Evolutionary conservation across 1,140 invertebrate genomes (phyloP).

Genomic region (Zaprionus gabonicus): DNA sequence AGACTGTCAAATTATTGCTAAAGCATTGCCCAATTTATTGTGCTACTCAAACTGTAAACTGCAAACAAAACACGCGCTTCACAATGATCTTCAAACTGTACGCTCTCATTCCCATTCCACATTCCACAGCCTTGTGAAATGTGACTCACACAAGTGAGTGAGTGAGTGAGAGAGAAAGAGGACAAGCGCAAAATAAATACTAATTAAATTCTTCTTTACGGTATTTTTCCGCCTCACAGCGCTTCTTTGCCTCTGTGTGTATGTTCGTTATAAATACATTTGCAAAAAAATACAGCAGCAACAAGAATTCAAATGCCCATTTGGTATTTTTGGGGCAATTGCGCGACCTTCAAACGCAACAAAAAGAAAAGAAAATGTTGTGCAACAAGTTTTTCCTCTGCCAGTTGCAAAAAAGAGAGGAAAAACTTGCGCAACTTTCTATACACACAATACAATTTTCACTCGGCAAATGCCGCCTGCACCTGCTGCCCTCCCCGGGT

Average conservation of each 20-base stretch:
- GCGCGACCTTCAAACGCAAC: constrained; percentile 60
- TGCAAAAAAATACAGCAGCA: neutral
- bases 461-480: constrained; percentile 17
- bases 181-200: constrained; percentile 16
- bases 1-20: neutral
- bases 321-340: constrained; percentile 41
- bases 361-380: constrained; percentile 47
- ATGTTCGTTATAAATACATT: constrained; percentile 14
- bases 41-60: neutral
- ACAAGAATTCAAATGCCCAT: constrained; percentile 40
- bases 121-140: constrained; percentile 4
- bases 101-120: neutral
- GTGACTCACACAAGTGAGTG: constrained; percentile 26
- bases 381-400: constrained; percentile 70
- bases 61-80: neutral
- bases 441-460: constrained; percentile 21
- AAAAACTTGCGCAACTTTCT: constrained; percentile 40
- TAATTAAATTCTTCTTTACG: constrained; percentile 19
- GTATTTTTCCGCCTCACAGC: constrained; percentile 31
- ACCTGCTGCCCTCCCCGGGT: constrained; percentile 22
- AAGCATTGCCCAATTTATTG: neutral
- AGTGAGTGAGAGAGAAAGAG: neutral
- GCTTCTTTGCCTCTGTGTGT: neutral
- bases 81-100: constrained; percentile 17
- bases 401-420: constrained; percentile 15